phyloP scores from a whole-genome alignment of 2,888 invertebrate genomes.

The Pasiphila rectangulata region DNA sequence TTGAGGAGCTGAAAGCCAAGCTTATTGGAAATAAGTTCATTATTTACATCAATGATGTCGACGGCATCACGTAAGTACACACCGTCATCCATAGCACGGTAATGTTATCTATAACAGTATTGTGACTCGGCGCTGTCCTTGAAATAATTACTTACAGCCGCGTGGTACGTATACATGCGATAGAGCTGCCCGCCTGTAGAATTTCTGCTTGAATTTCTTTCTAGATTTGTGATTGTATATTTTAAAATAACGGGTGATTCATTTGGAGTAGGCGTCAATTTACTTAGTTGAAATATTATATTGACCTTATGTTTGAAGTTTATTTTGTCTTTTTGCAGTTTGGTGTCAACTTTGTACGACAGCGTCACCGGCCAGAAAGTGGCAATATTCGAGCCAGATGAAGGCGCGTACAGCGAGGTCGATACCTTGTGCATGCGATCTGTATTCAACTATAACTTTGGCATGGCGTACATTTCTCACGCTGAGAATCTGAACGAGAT shows the following conservation, averaged over 20 bases:
- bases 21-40: conserved; percentile 68
- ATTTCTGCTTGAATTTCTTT: no score
- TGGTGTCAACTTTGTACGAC: conserved; percentile 84
- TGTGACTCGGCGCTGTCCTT: no score
- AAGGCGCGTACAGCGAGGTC: conserved; percentile 75
- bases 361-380: conserved; percentile 68
- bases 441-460: conserved; percentile 81
- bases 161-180: no score
- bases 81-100: background rate
- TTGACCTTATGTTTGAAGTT: no score
- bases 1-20: conserved; percentile 74
- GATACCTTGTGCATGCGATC: conserved; percentile 82
- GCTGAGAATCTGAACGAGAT: conserved; percentile 80
- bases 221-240: no score
- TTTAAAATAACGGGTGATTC: no score
- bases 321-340: conserved; percentile 68
- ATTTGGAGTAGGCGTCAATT: no score
- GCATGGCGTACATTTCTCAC: conserved; percentile 81
- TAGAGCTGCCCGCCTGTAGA: no score
- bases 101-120: no score
- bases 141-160: no score
- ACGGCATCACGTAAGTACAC: conserved; percentile 56
- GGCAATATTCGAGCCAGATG: conserved; percentile 74
- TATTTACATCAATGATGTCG: conserved; percentile 62
- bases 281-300: no score